Evolutionary conservation across 2,113 vertebrate genomes (phyloP).

Genomic region (Halcyon senegalensis): DNA sequence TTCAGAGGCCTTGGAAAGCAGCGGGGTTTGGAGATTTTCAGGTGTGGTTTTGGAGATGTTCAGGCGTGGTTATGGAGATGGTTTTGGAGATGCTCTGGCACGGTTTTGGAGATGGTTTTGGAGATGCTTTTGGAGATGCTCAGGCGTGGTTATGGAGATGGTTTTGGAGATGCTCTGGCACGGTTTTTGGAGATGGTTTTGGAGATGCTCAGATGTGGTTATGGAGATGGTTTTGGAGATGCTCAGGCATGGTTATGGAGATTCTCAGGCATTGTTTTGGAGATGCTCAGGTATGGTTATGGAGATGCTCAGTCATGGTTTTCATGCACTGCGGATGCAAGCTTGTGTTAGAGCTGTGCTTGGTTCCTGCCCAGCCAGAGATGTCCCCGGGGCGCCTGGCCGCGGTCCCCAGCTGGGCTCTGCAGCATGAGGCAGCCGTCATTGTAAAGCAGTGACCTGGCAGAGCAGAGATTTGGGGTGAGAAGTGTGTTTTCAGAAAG

Average conservation of each 20-base stretch:
- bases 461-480: neutral
- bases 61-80: too few species aligned
- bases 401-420: neutral
- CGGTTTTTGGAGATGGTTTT: too few species aligned
- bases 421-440: neutral
- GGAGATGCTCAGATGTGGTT: too few species aligned
- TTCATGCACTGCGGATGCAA: neutral
- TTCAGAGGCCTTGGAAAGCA: constrained; percentile 24
- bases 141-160: too few species aligned
- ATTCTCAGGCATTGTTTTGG: neutral
- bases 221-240: too few species aligned
- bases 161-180: too few species aligned
- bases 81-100: too few species aligned
- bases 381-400: accelerated
- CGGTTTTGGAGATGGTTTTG: too few species aligned
- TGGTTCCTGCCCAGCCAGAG: neutral
- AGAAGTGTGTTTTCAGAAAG: neutral
- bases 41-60: neutral
- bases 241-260: too few species aligned
- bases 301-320: neutral
- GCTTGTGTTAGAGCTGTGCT: neutral
- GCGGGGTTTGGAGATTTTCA: constrained; percentile 8
- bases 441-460: neutral
- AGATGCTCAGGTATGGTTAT: neutral
- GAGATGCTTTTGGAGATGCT: too few species aligned